Evolutionary conservation across 2,888 invertebrate genomes (phyloP).

Genomic region (Embidobia sp.): DNA sequence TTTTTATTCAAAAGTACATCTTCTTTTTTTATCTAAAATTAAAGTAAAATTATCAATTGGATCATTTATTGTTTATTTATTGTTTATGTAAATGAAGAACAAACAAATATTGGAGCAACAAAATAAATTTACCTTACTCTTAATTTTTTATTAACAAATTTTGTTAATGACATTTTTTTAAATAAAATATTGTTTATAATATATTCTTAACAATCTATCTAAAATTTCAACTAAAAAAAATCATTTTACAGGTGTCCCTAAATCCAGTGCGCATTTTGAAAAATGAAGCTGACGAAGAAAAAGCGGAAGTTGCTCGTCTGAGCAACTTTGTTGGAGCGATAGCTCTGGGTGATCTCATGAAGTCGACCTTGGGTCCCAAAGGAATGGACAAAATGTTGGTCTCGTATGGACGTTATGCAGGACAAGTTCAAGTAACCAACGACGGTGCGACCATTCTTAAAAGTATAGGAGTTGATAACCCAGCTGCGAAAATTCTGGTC

Average conservation of each 20-base stretch:
- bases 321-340: slow-evolving; percentile 99
- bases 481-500: slow-evolving; percentile 99
- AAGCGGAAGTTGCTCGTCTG: slow-evolving; percentile 97
- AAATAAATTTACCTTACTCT: too few relatives aligned
- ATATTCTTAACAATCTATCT: background rate
- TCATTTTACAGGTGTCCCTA: slow-evolving; percentile 83
- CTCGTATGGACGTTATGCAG: slow-evolving; percentile 89
- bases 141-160: too few relatives aligned
- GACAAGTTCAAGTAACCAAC: slow-evolving; percentile 97
- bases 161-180: too few relatives aligned
- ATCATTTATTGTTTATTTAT: too few relatives aligned
- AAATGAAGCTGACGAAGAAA: slow-evolving; percentile 98
- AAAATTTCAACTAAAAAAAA: slow-evolving; percentile 1
- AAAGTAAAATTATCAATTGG: too few relatives aligned
- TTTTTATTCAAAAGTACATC: too few relatives aligned
- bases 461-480: slow-evolving; percentile 98
- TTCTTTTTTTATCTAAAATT: too few relatives aligned
- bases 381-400: slow-evolving; percentile 98
- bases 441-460: slow-evolving; percentile 99
- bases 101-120: too few relatives aligned
- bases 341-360: slow-evolving; percentile 98
- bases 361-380: slow-evolving; percentile 99
- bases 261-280: slow-evolving; percentile 97
- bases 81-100: too few relatives aligned
- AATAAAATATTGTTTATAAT: too few relatives aligned